phyloP scores from a whole-genome alignment of 2,113 vertebrate species.

The Pseudopodoces humilis region DNA sequence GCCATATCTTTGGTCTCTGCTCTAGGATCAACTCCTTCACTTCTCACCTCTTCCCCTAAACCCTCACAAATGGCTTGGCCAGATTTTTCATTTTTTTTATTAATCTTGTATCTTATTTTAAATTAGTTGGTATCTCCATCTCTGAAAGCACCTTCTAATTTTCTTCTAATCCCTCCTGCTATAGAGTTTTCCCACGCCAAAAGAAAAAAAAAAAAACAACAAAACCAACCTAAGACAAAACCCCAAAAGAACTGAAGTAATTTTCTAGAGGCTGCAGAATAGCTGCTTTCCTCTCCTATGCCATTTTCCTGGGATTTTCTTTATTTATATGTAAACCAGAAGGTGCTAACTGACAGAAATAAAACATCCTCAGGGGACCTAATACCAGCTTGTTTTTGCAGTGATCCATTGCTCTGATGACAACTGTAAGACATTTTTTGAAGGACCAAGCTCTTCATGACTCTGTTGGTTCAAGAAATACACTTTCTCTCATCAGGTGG shows the following conservation, averaged over 20 bases:
- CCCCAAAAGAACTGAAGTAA: neutral
- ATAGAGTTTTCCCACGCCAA: neutral
- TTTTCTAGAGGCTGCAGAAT: neutral
- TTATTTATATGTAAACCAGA: neutral
- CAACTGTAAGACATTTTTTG: neutral
- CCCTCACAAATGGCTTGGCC: neutral
- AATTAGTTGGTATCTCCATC: neutral
- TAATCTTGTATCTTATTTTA: neutral
- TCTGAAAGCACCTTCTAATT: neutral
- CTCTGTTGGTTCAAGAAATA: neutral
- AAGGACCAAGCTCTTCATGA: neutral
- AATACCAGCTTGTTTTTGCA: neutral
- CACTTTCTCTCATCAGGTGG: neutral
- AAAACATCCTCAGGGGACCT: neutral
- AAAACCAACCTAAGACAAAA: neutral
- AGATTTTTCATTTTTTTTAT: neutral
- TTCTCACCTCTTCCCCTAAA: neutral
- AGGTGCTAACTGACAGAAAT: constrained; percentile 41
- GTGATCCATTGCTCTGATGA: neutral
- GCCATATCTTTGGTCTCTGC: neutral
- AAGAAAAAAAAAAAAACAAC: neutral
- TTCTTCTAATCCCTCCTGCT: neutral
- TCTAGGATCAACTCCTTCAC: neutral
- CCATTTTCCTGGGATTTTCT: neutral
- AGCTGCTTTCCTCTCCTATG: neutral